phyloP scores from a whole-genome alignment of 2,888 invertebrate species.

The Gortyna flavago region DNA sequence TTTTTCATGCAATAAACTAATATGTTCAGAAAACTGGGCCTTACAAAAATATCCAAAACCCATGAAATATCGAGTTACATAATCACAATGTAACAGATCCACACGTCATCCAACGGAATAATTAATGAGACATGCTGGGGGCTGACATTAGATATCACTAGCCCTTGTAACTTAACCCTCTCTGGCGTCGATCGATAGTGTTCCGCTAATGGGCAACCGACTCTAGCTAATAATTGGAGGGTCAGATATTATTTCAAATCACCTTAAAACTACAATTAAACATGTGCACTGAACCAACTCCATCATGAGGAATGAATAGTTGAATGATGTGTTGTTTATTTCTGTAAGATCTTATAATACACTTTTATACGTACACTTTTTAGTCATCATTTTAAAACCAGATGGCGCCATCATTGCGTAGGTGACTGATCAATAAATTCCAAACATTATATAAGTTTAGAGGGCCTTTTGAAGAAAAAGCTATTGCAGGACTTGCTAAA shows the following conservation, averaged over 20 bases:
- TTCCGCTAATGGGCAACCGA: constrained; percentile 11
- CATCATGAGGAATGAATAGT: background rate
- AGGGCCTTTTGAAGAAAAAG: background rate
- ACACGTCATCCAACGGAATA: background rate
- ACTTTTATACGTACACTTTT: background rate
- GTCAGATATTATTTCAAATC: background rate
- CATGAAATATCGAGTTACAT: background rate
- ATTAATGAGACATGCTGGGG: background rate
- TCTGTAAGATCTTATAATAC: background rate
- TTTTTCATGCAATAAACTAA: background rate
- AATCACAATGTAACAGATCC: background rate
- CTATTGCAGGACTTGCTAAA: background rate
- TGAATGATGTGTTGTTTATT: background rate
- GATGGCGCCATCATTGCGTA: background rate
- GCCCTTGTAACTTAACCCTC: constrained; percentile 8
- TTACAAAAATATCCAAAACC: background rate
- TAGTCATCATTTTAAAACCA: background rate
- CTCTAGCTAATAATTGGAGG: background rate
- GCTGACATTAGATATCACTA: background rate
- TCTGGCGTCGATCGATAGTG: constrained; percentile 14
- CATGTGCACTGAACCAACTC: background rate
- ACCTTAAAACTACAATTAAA: background rate
- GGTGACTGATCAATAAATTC: background rate
- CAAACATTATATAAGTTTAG: background rate
- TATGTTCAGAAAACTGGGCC: background rate